Percentiles rank a stretch among this genome's conserved stretches.
These are phyloP conservation scores for Tricholauxania praeusta DNA, from an alignment of 2,888 invertebrate species.

Conservation along the genomic window DNA sequence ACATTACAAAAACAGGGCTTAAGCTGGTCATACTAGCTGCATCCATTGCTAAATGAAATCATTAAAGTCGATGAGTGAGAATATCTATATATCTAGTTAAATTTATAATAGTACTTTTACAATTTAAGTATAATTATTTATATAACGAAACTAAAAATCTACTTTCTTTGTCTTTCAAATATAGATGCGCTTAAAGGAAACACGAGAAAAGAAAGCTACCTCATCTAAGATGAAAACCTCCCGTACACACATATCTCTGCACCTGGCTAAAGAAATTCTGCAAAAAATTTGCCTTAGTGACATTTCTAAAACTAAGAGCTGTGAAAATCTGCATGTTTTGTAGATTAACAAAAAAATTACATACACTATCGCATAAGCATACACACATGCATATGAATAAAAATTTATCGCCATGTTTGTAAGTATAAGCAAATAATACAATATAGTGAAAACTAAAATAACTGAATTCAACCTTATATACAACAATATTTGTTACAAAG, in stretches of 20 bases:
- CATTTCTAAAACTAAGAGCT: constrained; percentile 86
- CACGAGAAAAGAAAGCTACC: constrained; percentile 78
- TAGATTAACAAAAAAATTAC: constrained; percentile 62
- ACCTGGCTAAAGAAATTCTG: constrained; percentile 83
- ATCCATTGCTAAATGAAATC: no score
- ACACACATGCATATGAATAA: constrained; percentile 10
- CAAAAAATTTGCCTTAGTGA: constrained; percentile 89
- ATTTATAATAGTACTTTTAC: no score
- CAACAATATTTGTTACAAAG: neutral
- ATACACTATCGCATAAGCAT: constrained; percentile 22
- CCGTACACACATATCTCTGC: constrained; percentile 83
- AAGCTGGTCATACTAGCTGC: no score
- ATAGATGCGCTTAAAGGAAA: constrained; percentile 80
- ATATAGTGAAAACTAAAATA: neutral
- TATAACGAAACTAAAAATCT: neutral
- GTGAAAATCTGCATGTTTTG: constrained; percentile 87
- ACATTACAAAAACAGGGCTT: no score
- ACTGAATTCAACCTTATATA: neutral
- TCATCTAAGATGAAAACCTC: constrained; percentile 80
- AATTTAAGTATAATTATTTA: no score
- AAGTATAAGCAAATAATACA: neutral
- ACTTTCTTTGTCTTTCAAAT: neutral
- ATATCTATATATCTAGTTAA: no score
- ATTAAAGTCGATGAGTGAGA: no score
- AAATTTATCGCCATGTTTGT: neutral